Conservation (phyloP, 2,888 invertebrate species). For the Lasioglossum pauxillum region DNA sequence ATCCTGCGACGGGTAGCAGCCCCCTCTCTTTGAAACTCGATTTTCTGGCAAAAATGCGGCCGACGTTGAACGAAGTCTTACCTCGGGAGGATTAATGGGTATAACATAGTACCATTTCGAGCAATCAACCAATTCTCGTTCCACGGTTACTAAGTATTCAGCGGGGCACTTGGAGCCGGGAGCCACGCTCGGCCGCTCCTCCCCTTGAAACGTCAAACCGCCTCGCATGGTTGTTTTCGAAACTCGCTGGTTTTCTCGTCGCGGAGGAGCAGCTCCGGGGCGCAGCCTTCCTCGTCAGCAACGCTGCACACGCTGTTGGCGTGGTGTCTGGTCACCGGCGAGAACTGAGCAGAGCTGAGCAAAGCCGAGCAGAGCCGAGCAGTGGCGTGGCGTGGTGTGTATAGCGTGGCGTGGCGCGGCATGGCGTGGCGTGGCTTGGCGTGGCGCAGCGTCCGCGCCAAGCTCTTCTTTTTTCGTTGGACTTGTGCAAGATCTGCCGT, state of each 20-base stretch:
- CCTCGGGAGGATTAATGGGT: not conserved
- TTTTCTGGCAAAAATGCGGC: not conserved
- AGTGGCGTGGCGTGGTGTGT: not conserved
- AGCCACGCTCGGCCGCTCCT: not conserved
- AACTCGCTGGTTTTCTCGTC: constrained; percentile 48
- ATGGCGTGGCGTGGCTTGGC: not conserved
- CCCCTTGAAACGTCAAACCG: constrained; percentile 38
- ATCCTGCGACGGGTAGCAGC: not conserved
- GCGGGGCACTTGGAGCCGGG: not conserved
- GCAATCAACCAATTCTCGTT: not conserved
- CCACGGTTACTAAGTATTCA: not conserved
- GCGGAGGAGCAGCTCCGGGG: constrained; percentile 17
- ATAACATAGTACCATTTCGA: not conserved
- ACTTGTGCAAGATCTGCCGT: constrained; percentile 61
- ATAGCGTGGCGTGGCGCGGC: not conserved
- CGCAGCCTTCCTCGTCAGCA: constrained; percentile 48
- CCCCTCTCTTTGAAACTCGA: not conserved
- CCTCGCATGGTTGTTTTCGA: constrained; percentile 40
- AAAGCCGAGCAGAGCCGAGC: not conserved
- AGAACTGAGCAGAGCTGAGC: constrained; percentile 13
- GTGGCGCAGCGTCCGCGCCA: constrained; percentile 56
- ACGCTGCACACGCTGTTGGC: constrained; percentile 38
- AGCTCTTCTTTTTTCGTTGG: constrained; percentile 64
- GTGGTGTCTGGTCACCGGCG: constrained; percentile 65
- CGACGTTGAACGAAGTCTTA: not conserved